phyloP scores from a whole-genome alignment of 2,888 invertebrate species.

The Metacarcinus magister region DNA sequence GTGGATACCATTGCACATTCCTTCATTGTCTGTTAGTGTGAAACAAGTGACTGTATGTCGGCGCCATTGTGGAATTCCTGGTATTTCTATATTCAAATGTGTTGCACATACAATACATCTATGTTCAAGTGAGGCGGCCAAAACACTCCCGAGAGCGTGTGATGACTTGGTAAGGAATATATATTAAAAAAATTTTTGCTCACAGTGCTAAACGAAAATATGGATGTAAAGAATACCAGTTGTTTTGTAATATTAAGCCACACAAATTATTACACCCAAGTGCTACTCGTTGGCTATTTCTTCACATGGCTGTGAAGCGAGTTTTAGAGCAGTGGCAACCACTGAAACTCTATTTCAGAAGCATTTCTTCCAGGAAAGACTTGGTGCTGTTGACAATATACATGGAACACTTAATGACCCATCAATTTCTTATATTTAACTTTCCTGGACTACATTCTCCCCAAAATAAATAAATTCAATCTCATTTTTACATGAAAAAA shows the following conservation, averaged over 20 bases:
- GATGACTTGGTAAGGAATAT: background rate
- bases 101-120: background rate
- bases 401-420: background rate
- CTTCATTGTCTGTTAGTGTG: no score
- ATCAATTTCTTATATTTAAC: background rate
- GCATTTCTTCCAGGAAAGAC: background rate
- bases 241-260: slow-evolving; percentile 19
- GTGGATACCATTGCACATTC: no score
- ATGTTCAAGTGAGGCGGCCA: background rate
- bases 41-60: no score
- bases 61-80: no score
- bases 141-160: background rate
- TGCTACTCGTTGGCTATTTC: slow-evolving; percentile 18
- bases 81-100: slow-evolving; percentile 31
- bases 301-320: background rate
- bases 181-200: background rate
- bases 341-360: background rate
- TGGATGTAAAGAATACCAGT: background rate
- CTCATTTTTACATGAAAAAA: background rate
- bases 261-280: slow-evolving; percentile 1
- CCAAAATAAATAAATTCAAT: background rate
- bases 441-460: background rate
- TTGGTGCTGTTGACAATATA: background rate
- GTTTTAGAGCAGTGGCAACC: slow-evolving; percentile 29
- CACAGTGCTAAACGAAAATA: slow-evolving; percentile 29